Evolutionary conservation across 2,888 invertebrate species (phyloP).

Genomic region (Eristalinus sepulchralis): DNA sequence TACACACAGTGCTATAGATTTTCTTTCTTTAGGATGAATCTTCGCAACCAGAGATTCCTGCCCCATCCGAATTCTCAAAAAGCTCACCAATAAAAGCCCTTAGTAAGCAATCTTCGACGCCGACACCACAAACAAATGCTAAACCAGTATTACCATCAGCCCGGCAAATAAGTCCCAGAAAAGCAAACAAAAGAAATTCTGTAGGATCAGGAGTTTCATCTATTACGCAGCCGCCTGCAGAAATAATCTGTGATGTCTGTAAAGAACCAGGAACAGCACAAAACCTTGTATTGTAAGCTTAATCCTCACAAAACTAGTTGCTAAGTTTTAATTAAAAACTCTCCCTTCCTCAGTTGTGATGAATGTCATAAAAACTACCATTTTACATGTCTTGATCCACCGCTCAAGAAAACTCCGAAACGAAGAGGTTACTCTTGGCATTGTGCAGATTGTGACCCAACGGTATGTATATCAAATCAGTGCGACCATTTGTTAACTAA

Average conservation of each 20-base stretch:
- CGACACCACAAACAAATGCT: constrained; percentile 62
- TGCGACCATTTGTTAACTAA: neutral
- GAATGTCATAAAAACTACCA: constrained; percentile 95
- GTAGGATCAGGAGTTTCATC: constrained; percentile 40
- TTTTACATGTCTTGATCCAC: constrained; percentile 95
- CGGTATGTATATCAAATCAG: constrained; percentile 83
- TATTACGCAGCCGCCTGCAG: constrained; percentile 61
- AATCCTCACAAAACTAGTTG: neutral
- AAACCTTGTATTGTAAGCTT: constrained; percentile 75
- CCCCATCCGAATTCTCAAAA: constrained; percentile 45
- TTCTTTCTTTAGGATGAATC: constrained; percentile 34
- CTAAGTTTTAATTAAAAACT: neutral
- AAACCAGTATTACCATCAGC: constrained; percentile 21
- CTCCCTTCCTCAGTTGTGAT: constrained; percentile 86
- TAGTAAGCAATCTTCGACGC: constrained; percentile 67
- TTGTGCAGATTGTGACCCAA: constrained; percentile 97
- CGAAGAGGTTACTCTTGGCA: constrained; percentile 97
- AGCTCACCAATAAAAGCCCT: constrained; percentile 39
- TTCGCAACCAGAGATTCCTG: constrained; percentile 46
- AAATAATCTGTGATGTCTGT: constrained; percentile 75
- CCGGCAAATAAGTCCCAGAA: constrained; percentile 43
- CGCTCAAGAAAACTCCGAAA: constrained; percentile 96
- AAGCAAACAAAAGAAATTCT: constrained; percentile 52
- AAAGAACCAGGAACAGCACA: constrained; percentile 75
- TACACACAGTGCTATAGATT: neutral